phyloP scores from a whole-genome alignment of 2,888 invertebrate species.

The Ganaspis brasiliensis region DNA sequence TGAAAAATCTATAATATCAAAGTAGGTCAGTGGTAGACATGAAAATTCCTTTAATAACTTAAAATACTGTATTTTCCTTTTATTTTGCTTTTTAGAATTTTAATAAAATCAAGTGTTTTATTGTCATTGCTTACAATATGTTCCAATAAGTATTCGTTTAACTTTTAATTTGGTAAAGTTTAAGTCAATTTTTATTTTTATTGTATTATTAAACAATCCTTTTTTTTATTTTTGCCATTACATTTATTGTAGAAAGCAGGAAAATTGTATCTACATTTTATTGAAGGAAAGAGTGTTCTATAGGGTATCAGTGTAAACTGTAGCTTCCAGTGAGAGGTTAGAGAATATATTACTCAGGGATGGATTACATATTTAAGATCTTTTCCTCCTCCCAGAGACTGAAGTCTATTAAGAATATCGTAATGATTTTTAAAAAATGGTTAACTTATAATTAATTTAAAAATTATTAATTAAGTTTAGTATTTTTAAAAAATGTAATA shows the following conservation, averaged over 20 bases:
- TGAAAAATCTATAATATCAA: constrained; percentile 34
- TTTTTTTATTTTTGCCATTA: not conserved
- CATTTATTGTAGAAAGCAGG: constrained; percentile 7
- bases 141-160: not conserved
- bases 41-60: constrained; percentile 18
- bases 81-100: not conserved
- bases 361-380: not conserved
- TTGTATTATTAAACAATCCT: not conserved
- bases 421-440: too few relatives aligned
- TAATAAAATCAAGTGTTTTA: not conserved
- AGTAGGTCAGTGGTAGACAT: constrained; percentile 24
- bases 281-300: not conserved
- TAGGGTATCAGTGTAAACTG: constrained; percentile 1
- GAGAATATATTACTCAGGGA: not conserved
- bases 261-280: constrained; percentile 16
- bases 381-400: too few relatives aligned
- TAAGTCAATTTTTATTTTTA: not conserved
- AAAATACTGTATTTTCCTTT: constrained; percentile 17
- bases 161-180: not conserved
- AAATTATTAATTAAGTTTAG: too few relatives aligned
- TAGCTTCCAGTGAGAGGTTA: constrained; percentile 11
- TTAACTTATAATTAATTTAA: too few relatives aligned
- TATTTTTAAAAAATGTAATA: too few relatives aligned
- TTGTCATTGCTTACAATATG: too few relatives aligned
- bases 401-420: too few relatives aligned